phyloP scores from a whole-genome alignment of 1,140 invertebrate species.

The Probaryconus sp. region DNA sequence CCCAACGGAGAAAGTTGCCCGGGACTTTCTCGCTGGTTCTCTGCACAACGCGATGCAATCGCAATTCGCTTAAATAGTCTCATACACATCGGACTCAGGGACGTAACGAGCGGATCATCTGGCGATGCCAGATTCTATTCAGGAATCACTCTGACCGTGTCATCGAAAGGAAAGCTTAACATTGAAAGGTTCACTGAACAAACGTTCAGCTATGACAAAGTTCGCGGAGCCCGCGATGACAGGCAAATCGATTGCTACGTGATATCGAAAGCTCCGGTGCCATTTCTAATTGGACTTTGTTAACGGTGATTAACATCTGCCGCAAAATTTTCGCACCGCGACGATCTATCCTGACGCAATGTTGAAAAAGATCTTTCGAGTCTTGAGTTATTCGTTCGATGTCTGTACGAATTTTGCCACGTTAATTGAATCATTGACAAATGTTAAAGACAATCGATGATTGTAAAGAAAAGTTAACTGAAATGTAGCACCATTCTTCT shows the following conservation, averaged over 20 bases:
- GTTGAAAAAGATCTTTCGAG: no score
- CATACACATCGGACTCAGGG: constrained; percentile 57
- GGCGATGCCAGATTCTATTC: constrained; percentile 22
- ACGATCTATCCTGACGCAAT: no score
- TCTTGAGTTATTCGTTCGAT: no score
- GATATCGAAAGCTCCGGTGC: no score
- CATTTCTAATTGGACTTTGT: no score
- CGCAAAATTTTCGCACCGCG: no score
- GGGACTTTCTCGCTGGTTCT: constrained; percentile 72
- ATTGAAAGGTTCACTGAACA: constrained; percentile 23
- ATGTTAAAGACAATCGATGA: constrained; percentile 15
- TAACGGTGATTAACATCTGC: no score
- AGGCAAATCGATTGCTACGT: no score
- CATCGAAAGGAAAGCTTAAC: constrained; percentile 42
- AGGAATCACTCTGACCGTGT: constrained; percentile 26
- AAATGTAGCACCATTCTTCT: constrained; percentile 42
- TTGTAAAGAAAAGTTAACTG: constrained; percentile 50
- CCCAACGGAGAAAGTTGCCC: constrained; percentile 76
- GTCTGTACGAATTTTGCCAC: no score
- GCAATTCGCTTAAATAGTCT: constrained; percentile 71
- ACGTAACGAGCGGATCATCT: constrained; percentile 44
- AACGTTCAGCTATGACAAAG: no score
- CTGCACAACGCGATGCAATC: constrained; percentile 72
- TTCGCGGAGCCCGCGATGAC: no score
- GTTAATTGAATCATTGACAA: no score